Conservation (phyloP, 92 coral and sea anemone species). For the Pocillopora grandis region DNA sequence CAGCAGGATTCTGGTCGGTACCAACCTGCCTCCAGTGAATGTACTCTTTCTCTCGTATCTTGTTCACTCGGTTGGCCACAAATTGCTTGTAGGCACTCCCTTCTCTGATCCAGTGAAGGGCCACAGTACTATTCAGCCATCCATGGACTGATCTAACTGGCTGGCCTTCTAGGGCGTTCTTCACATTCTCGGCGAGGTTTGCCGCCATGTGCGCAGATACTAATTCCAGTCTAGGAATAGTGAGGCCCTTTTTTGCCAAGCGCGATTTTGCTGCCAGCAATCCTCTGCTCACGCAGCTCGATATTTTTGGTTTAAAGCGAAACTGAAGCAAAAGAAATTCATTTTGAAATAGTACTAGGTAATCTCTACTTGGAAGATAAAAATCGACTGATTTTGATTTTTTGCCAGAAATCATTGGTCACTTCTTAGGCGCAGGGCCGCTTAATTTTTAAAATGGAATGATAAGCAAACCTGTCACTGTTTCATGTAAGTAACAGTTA, state of each 20-base stretch:
- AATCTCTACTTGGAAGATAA: too few relatives aligned
- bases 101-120: constrained; percentile 36
- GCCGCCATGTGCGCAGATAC: constrained; percentile 42
- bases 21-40: constrained; percentile 19
- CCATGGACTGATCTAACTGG: constrained; percentile 28
- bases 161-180: constrained; percentile 18
- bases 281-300: background rate
- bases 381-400: too few relatives aligned
- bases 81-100: constrained; percentile 31
- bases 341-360: too few relatives aligned
- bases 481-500: too few relatives aligned
- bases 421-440: too few relatives aligned
- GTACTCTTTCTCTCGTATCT: constrained; percentile 20
- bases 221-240: constrained; percentile 43
- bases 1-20: constrained; percentile 8
- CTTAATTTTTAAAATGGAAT: too few relatives aligned
- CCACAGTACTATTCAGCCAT: constrained; percentile 38
- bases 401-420: too few relatives aligned
- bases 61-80: constrained; percentile 25
- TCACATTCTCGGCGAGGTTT: constrained; percentile 26
- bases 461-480: too few relatives aligned
- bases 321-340: too few relatives aligned
- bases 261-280: constrained; percentile 28
- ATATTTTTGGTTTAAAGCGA: too few relatives aligned
- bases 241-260: constrained; percentile 21